Conservation (phyloP, 2,888 invertebrate genomes). For the Metalampra italica region DNA sequence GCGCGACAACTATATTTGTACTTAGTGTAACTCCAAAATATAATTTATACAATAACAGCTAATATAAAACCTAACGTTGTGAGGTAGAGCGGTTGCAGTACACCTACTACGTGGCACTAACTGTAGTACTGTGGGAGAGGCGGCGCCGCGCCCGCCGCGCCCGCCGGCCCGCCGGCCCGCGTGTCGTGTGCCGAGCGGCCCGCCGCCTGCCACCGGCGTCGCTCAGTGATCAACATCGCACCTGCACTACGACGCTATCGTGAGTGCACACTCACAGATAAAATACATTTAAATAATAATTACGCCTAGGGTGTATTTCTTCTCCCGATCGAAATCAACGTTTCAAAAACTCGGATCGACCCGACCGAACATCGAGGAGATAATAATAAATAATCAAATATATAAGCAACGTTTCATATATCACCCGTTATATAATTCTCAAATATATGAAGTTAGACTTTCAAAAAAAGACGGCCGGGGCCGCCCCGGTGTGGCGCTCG, state of each 20-base stretch:
- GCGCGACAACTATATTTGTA: slow-evolving; percentile 58
- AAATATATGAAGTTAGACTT: slow-evolving; percentile 75
- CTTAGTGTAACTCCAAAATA: slow-evolving; percentile 73
- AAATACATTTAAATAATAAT: slow-evolving; percentile 72
- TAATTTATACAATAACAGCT: slow-evolving; percentile 75
- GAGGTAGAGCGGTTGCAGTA: slow-evolving; percentile 72
- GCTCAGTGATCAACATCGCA: slow-evolving; percentile 74
- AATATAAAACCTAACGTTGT: slow-evolving; percentile 67
- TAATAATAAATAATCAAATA: slow-evolving; percentile 73
- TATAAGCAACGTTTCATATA: slow-evolving; percentile 78
- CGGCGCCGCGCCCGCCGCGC: slow-evolving; percentile 10
- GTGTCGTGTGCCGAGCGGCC: slow-evolving; percentile 15
- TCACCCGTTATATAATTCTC: slow-evolving; percentile 79
- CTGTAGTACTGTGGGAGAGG: slow-evolving; percentile 33
- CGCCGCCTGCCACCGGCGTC: slow-evolving; percentile 22
- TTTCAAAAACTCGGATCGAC: slow-evolving; percentile 76
- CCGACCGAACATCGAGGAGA: slow-evolving; percentile 74
- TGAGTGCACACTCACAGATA: slow-evolving; percentile 62
- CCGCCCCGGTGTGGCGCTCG: slow-evolving; percentile 64
- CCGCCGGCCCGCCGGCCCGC: slow-evolving; percentile 16
- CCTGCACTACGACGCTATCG: slow-evolving; percentile 68
- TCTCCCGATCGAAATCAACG: slow-evolving; percentile 77
- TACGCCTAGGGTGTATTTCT: slow-evolving; percentile 76
- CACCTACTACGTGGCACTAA: slow-evolving; percentile 31
- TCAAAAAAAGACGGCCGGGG: slow-evolving; percentile 56